Conservation (phyloP, 2,113 vertebrate species). For the Hydropotes inermis region DNA sequence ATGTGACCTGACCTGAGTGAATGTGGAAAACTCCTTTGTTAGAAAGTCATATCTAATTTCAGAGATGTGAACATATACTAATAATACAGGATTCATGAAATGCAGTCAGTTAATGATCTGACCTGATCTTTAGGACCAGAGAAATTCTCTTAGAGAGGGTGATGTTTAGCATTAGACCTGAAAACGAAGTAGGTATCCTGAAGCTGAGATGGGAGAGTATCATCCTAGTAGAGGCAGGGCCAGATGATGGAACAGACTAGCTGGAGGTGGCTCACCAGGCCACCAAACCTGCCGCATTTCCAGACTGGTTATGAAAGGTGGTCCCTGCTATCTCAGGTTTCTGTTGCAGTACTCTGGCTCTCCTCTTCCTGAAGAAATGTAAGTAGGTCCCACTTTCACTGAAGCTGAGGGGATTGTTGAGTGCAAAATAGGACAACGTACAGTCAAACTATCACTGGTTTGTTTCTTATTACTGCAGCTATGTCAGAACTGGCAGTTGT, state of each 20-base stretch:
- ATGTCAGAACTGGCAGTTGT: not conserved
- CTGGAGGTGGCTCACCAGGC: not conserved
- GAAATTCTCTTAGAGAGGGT: not conserved
- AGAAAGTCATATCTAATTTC: not conserved
- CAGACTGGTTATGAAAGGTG: not conserved
- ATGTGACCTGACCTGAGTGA: not conserved
- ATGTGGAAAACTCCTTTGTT: not conserved
- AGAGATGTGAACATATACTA: not conserved
- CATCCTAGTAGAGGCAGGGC: not conserved
- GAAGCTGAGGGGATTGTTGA: not conserved
- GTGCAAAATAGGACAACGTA: not conserved
- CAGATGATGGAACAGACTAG: not conserved
- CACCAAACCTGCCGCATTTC: not conserved
- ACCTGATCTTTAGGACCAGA: not conserved
- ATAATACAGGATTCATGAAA: not conserved
- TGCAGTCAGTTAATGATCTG: not conserved
- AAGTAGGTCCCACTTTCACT: not conserved
- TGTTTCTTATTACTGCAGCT: not conserved
- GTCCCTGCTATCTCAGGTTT: not conserved
- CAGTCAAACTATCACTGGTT: not conserved
- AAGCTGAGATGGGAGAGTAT: not conserved
- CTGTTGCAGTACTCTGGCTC: accelerated
- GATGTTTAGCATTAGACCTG: not conserved
- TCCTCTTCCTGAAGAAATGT: not conserved
- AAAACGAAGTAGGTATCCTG: not conserved